Evolutionary conservation across 2,797 vertebrate genomes (phyloP), one percentile per base, ranked within the genome.

Genomic region (Labeo calbasu): DNA sequence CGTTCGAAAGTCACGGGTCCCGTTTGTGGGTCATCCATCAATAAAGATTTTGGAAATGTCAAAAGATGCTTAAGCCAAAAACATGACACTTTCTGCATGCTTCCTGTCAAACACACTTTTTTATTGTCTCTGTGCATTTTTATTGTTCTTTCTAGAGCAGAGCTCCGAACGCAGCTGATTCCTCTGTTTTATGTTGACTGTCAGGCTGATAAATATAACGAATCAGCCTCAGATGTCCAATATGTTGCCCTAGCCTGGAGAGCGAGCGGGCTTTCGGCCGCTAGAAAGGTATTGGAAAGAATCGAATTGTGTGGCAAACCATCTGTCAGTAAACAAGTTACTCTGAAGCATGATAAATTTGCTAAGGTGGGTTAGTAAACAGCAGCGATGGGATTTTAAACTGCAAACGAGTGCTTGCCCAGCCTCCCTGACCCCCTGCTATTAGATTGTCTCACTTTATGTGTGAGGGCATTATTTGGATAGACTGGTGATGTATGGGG

Each of bases 21-120:
- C 89, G 85, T 84, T 84, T 91, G 92, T 92, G 91, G 91, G 87
- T 92, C 93, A 93, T 95, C 92, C 92, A 94, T 95, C 94, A 95
- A 86, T 84, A 79, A 77, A 77, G 84, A 85, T 81, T 85, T 90
- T 89, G 89, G 84, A 88, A 81, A 90, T 51, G 85, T 87, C 88
- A 88, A 82, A 86, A 75, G 88, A 89, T 89, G 90, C 79, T 91
- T 82, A 88, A 75, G 89, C 90, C 91, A 90, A 88, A 89, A 90
- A 89, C 90, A 85, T 88, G 90, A 93, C 93, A 92, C 90, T 75
- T 10, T 83, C 82, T 77, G 90, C 89, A 91, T 93, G 92, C 90
- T 92, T 94, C 89, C 92, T 92, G 88, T 94, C 93, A 92, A 78
- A 89, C 88, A 90, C 93, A 94, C 92, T 89, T 90, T 90, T 88